These are phyloP conservation scores for Cirrhinus molitorella DNA, from an alignment of 2,797 vertebrate species.

Conservation along the genomic window DNA sequence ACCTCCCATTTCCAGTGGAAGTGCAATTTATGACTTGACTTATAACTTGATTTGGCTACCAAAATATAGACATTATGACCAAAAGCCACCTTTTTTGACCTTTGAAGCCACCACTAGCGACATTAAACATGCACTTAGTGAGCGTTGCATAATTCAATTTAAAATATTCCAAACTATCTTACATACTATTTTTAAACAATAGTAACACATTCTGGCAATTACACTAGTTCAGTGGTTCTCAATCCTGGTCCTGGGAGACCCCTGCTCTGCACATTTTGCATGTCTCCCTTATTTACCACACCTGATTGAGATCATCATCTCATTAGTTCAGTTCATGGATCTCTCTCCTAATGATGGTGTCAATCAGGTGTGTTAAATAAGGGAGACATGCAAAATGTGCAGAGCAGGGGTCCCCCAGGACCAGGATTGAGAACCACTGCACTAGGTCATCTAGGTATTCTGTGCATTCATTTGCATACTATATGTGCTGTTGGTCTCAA, in stretches of 20 bases:
- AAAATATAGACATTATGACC: background rate
- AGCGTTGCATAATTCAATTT: background rate
- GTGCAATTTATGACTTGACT: background rate
- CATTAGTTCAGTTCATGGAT: too few relatives aligned
- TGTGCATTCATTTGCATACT: background rate
- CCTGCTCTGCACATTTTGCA: too few relatives aligned
- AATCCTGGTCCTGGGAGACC: too few relatives aligned
- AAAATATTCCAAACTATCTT: background rate
- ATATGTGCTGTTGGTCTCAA: background rate
- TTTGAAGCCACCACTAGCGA: background rate
- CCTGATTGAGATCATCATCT: too few relatives aligned
- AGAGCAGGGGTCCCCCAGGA: too few relatives aligned
- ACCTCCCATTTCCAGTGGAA: background rate
- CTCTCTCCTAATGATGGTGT: too few relatives aligned
- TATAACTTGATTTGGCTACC: background rate
- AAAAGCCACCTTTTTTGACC: too few relatives aligned
- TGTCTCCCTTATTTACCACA: too few relatives aligned
- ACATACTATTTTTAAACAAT: background rate
- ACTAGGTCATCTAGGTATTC: background rate
- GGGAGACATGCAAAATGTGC: too few relatives aligned
- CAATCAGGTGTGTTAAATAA: too few relatives aligned
- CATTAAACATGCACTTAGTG: background rate
- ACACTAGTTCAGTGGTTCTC: too few relatives aligned
- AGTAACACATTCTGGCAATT: background rate
- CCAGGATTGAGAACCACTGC: too few relatives aligned